Base-by-base conservation (phyloP, 1,140 invertebrate genomes). In the Venturia canescens region DNA sequence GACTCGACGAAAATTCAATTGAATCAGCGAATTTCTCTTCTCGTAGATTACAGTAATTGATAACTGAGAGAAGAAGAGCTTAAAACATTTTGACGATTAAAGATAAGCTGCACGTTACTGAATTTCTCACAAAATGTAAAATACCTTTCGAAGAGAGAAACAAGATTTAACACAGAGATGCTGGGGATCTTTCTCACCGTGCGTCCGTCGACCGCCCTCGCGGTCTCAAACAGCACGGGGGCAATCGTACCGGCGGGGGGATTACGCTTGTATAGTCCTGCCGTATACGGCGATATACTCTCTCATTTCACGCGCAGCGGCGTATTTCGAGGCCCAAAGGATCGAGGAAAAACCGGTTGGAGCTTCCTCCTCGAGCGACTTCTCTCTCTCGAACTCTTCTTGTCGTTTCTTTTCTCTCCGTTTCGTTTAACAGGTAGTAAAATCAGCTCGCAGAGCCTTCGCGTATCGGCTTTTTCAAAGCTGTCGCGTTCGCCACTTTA, bases 321-420 rank as follows among this genome's bases (percentile, higher is more conserved):
- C 53, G n/a, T n/a, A 77, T 77, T 77, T 66, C 57, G 21, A 77
- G 16, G 29, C 21, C 75, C 23, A 69, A 77, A 63, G 60, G 57
- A 66, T 63, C 75, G 31, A 38, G 29, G 75, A 77, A 77, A 77
- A 77, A 77, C 75, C 75, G 75, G 75, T 77, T 77, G 26, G 53
- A 63, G 31, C 75, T 63, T 77, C 53, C 53, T 77, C 21, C 60
- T 77, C 71, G 31, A 38, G 21, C 75, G 23, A 53, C 27, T 60
- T 53, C 29, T 76, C 60, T 50, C 21, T 29, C 21, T 31, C 38
- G 26, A 78, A 66, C 66, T 31, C 29, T 27, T n/a, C 26, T 53
- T 53, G 13, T 74, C 44, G 21, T n/a, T 74, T 53, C n/a, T 16
- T 50, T 50, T 50, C 6, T 9, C n/a, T 13, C 31, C 9, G 38